Base-by-base conservation (phyloP, 2,888 invertebrate genomes). In the Brachyopa scutellaris region DNA sequence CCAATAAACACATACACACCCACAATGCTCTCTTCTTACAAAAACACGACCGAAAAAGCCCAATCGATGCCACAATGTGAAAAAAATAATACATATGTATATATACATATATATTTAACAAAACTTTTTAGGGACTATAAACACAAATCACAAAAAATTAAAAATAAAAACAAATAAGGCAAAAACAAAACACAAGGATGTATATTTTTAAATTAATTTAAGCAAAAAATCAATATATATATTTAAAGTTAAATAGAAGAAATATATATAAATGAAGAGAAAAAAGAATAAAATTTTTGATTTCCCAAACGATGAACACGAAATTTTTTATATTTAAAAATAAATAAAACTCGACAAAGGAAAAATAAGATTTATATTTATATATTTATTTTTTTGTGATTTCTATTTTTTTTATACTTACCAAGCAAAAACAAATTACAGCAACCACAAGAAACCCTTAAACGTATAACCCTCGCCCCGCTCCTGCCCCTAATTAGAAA, bases 91-190 rank as follows among this genome's bases (percentile, higher is more conserved):
- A 55, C 36, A 80, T 42, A n/a, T n/a, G n/a, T n/a, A n/a, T n/a
- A n/a, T n/a, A n/a, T 8, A 55, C 36, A 80, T 42, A 73, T 80
- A 66, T 77, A 76, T 84, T 69, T 64, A 83, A 83, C 42, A 3
- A 79, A 79, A 82, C 72, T 53, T 84, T 77, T 84, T 80, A 77
- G 73, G 77, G 85, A 85, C 84, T 84, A 84, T n/a, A 84, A 85
- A 85, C 83, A 62, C 79, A 83, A 84, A 78, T 47, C 64, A 82
- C 76, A 80, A 77, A 61, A 69, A 62, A 67, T n/a, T 26, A 40
- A 59, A 38, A 21, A 64, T 66, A 57, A 59, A 55, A 36, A 42
- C 17, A 40, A 40, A 40, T 40, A 72, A 80, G 31, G 6, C 3
- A 76, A 84, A 83, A 76, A 79, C 42, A 13, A 74, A 42, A 57